Evolutionary conservation across 2,797 vertebrate genomes (phyloP).

Genomic region (Hippopotamyrus pictus): DNA sequence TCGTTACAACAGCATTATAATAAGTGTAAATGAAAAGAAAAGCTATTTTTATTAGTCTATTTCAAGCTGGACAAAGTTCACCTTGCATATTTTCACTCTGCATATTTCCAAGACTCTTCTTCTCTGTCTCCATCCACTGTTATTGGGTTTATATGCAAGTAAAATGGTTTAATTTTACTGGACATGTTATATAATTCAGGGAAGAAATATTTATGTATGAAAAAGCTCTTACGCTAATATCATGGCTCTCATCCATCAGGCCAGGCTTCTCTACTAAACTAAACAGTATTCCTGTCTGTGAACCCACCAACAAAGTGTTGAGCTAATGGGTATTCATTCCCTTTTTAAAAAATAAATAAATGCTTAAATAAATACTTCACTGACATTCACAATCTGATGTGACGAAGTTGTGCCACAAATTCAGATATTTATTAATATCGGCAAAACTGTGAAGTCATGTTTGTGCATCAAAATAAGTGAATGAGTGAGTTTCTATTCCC

Average conservation of each 20-base stretch:
- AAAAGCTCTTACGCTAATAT: not conserved
- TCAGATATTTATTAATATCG: not conserved
- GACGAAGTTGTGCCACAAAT: not conserved
- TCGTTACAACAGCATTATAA: not conserved
- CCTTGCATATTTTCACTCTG: not conserved
- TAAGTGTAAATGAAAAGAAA: not conserved
- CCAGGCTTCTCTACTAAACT: not conserved
- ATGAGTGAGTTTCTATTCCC: not conserved
- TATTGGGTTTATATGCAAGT: conserved; percentile 3
- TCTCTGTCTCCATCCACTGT: not conserved
- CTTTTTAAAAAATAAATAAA: not conserved
- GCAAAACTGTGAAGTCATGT: not conserved
- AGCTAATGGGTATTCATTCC: not conserved
- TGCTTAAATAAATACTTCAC: not conserved
- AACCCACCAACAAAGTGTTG: not conserved
- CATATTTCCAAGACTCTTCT: not conserved
- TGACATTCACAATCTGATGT: not conserved
- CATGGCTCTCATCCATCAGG: not conserved
- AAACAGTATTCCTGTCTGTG: not conserved
- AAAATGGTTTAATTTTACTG: not conserved
- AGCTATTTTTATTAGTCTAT: not conserved
- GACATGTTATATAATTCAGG: not conserved
- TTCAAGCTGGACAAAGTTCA: conserved; percentile 2
- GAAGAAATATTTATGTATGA: not conserved
- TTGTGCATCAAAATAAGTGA: not conserved